These are phyloP conservation scores for Cosmia pyralina DNA, from an alignment of 2,888 invertebrate genomes.

Conservation along the genomic window DNA sequence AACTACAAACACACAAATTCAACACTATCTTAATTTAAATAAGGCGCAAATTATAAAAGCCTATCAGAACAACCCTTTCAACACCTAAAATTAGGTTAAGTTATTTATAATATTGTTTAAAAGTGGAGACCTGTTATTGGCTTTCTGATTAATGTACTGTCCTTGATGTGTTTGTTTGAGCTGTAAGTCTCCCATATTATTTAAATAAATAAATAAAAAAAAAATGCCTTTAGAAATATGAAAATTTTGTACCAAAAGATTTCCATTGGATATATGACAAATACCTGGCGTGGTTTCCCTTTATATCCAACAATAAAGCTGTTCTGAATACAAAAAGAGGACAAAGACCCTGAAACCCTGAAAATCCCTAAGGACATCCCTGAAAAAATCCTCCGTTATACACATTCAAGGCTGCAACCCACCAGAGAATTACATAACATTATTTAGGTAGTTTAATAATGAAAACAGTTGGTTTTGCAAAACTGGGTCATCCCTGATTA, in stretches of 20 bases:
- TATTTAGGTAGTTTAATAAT: constrained; percentile 57
- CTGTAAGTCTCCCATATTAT: no score
- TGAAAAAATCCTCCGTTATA: constrained; percentile 45
- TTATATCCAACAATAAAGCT: constrained; percentile 47
- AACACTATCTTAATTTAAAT: neutral
- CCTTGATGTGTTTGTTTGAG: no score
- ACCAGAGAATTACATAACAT: constrained; percentile 61
- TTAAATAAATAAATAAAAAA: no score
- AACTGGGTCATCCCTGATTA: constrained; percentile 57
- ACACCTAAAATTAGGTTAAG: constrained; percentile 1
- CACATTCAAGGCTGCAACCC: constrained; percentile 43
- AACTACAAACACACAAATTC: neutral
- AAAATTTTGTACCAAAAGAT: constrained; percentile 13
- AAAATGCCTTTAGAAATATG: constrained; percentile 1
- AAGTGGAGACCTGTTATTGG: no score
- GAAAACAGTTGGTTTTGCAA: constrained; percentile 49
- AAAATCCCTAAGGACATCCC: constrained; percentile 49
- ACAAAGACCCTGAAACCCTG: constrained; percentile 37
- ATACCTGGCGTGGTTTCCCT: constrained; percentile 29
- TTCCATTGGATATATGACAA: constrained; percentile 36
- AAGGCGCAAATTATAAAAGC: neutral
- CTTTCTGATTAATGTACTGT: no score
- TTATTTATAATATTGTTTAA: no score
- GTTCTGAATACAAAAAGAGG: constrained; percentile 44
- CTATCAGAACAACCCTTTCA: neutral